Percentiles rank a stretch among this genome's conserved stretches.
These are phyloP conservation scores for Neoaliturus tenellus DNA, from an alignment of 2,888 invertebrate genomes.

Conservation along the genomic window DNA sequence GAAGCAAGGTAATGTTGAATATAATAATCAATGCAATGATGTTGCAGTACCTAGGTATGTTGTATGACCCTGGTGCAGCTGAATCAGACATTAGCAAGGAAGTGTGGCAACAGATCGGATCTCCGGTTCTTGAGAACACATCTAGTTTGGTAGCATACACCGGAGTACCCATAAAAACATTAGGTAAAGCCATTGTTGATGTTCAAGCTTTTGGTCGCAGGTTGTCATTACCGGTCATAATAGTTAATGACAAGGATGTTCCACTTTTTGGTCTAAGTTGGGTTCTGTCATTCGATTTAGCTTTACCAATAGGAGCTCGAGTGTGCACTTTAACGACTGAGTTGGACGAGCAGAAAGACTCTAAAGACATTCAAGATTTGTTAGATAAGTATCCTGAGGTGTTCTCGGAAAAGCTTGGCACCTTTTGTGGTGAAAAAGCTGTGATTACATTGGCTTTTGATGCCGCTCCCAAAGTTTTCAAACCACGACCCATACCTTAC, in stretches of 20 bases:
- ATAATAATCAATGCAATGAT: not conserved
- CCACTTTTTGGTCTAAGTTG: not conserved
- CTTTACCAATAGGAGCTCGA: slow-evolving; percentile 54
- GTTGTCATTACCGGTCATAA: slow-evolving; percentile 44
- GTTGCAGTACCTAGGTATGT: slow-evolving; percentile 57
- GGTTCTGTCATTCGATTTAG: slow-evolving; percentile 55
- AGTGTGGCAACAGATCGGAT: slow-evolving; percentile 54
- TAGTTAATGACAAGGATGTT: too few relatives aligned
- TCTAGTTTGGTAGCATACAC: slow-evolving; percentile 54
- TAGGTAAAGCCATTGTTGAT: slow-evolving; percentile 54
- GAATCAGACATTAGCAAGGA: not conserved
- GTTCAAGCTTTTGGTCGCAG: slow-evolving; percentile 50
- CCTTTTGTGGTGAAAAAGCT: not conserved
- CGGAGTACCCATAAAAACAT: slow-evolving; percentile 53
- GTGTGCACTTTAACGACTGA: slow-evolving; percentile 47
- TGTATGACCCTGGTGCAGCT: slow-evolving; percentile 58
- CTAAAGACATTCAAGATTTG: too few relatives aligned
- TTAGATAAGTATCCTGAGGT: too few relatives aligned
- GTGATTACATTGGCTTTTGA: not conserved
- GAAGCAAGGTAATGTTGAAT: too few relatives aligned
- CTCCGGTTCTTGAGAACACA: slow-evolving; percentile 45
- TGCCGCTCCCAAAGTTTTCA: slow-evolving; percentile 32
- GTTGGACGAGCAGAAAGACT: slow-evolving; percentile 15
- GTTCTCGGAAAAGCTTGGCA: not conserved
- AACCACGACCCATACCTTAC: slow-evolving; percentile 58